phyloP scores from a whole-genome alignment of 2,113 vertebrate genomes.

The Caranx ignobilis region DNA sequence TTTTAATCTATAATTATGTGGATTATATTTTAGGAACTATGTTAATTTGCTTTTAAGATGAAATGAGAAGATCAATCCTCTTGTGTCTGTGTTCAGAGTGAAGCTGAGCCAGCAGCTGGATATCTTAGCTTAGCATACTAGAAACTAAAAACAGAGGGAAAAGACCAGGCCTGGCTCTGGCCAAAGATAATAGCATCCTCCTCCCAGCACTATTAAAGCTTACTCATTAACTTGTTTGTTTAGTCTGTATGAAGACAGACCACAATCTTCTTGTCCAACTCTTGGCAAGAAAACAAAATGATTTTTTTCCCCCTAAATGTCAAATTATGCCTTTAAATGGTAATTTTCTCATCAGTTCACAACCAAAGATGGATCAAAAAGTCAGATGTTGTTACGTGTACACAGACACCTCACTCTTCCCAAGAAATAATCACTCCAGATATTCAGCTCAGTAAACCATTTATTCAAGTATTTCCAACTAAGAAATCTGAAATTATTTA shows the following conservation, averaged over 20 bases:
- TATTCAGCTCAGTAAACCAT: slow-evolving; percentile 68
- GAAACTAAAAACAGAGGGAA: neutral
- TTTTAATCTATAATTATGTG: neutral
- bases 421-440: slow-evolving; percentile 1
- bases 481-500: slow-evolving; percentile 76
- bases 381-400: neutral
- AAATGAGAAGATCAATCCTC: neutral
- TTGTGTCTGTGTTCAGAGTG: neutral
- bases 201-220: no score
- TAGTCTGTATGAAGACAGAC: neutral
- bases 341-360: neutral
- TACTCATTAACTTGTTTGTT: neutral
- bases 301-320: no score
- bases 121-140: neutral
- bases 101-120: neutral
- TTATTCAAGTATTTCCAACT: slow-evolving; percentile 85
- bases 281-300: neutral
- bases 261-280: neutral
- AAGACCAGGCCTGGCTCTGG: neutral
- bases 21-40: neutral
- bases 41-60: neutral
- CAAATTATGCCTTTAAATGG: neutral
- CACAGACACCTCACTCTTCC: neutral
- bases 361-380: neutral
- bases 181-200: neutral